These are phyloP conservation scores for Pristiophorus japonicus DNA, from an alignment of 2,113 vertebrate genomes.

Conservation along the genomic window DNA sequence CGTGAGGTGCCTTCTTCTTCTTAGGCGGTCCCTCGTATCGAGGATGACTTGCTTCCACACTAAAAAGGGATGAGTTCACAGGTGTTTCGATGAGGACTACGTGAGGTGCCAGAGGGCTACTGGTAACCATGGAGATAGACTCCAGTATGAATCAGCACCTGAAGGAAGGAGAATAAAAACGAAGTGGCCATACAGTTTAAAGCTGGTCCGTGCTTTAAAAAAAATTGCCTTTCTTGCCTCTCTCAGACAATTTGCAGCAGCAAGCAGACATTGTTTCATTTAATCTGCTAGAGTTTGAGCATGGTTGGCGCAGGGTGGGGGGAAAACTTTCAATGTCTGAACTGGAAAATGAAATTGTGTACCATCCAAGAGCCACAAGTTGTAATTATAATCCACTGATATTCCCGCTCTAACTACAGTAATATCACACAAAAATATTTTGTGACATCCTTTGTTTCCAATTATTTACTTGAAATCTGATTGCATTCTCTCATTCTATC, in stretches of 20 bases:
- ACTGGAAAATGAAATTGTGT: neutral
- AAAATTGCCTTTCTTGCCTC: neutral
- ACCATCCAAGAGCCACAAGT: neutral
- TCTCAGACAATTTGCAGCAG: neutral
- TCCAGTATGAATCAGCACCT: neutral
- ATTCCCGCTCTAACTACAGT: neutral
- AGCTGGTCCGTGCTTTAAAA: neutral
- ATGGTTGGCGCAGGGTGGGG: neutral
- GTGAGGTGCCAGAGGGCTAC: neutral
- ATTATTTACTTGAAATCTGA: neutral
- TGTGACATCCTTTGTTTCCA: neutral
- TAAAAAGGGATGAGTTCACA: no score
- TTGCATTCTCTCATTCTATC: neutral
- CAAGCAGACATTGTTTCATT: neutral
- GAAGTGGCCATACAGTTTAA: neutral
- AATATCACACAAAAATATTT: neutral
- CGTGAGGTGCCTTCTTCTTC: neutral
- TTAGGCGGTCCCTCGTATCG: no score
- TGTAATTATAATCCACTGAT: neutral
- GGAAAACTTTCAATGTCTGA: neutral
- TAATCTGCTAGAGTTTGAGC: neutral
- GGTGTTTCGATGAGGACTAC: no score
- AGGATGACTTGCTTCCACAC: no score
- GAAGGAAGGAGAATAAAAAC: neutral
- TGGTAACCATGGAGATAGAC: neutral